A percentile compares a stretch with the other conserved stretches of the same genome.
Conservation (phyloP, 2,888 invertebrate species). For the Allolobophora icterica region DNA sequence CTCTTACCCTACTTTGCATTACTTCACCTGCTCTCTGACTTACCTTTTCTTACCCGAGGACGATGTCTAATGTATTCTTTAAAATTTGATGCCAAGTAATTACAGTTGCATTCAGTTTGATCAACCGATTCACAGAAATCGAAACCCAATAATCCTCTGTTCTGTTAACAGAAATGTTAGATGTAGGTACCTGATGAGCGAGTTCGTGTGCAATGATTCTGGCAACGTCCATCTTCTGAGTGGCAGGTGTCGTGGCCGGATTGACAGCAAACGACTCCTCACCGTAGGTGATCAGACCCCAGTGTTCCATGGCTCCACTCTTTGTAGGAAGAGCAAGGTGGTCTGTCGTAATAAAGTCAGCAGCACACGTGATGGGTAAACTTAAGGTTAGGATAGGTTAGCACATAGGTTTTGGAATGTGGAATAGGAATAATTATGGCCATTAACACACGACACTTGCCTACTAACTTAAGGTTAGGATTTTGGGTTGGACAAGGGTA, state of each 20-base stretch:
- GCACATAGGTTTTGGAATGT: too few species aligned
- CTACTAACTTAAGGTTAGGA: too few species aligned
- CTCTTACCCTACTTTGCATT: too few species aligned
- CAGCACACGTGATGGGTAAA: background rate
- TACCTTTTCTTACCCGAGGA: too few species aligned
- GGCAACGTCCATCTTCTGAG: constrained; percentile 23
- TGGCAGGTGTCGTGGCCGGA: background rate
- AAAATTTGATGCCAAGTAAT: too few species aligned
- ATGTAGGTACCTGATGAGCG: constrained; percentile 37
- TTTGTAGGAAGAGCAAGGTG: constrained; percentile 42
- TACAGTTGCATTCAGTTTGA: background rate
- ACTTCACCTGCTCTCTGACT: too few species aligned
- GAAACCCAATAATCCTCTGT: background rate
- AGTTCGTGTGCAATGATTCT: constrained; percentile 40
- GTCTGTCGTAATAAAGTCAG: constrained; percentile 26
- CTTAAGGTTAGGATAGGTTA: background rate
- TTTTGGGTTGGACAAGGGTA: too few species aligned
- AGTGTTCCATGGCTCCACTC: constrained; percentile 45
- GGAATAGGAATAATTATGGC: too few species aligned
- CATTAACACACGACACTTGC: too few species aligned
- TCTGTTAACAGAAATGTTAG: background rate
- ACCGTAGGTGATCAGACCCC: constrained; percentile 42
- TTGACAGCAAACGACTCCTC: constrained; percentile 34
- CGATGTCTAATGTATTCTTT: too few species aligned
- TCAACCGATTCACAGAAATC: background rate